Evolutionary conservation across 2,113 vertebrate genomes (phyloP).

Genomic region (Rallus limicola): DNA sequence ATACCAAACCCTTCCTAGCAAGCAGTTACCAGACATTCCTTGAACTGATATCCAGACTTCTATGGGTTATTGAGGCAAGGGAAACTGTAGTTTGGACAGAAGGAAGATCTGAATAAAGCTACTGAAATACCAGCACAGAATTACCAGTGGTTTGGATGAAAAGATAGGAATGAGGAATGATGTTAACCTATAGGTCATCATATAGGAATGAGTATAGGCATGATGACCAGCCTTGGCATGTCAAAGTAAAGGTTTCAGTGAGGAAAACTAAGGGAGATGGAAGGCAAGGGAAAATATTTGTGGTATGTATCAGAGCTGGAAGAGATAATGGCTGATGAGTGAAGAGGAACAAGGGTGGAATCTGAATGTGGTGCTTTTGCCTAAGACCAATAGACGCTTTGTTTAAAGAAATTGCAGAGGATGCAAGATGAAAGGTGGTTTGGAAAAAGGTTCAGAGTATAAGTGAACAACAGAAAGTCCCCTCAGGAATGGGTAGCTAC

Average conservation of each 20-base stretch:
- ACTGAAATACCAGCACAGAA: neutral
- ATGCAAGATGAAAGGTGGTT: neutral
- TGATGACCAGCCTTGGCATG: neutral
- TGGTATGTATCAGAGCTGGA: neutral
- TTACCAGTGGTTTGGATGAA: neutral
- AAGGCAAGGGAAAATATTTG: neutral
- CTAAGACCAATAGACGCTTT: neutral
- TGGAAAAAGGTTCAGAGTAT: neutral
- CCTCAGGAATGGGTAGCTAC: neutral
- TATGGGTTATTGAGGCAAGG: neutral
- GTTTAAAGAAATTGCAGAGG: neutral
- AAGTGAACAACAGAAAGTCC: neutral
- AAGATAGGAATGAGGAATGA: neutral
- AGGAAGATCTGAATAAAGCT: neutral
- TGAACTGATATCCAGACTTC: neutral
- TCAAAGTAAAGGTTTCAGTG: neutral
- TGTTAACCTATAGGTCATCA: too few species aligned
- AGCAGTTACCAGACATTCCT: neutral
- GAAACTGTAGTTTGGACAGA: neutral
- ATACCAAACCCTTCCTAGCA: neutral
- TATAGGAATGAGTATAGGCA: neutral
- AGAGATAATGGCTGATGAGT: neutral
- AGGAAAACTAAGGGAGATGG: neutral
- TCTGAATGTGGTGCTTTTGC: neutral
- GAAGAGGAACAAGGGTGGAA: neutral